Conservation (phyloP, 2,113 vertebrate species). For the crab-eating macaque (Macaca fascicularis) region DNA sequence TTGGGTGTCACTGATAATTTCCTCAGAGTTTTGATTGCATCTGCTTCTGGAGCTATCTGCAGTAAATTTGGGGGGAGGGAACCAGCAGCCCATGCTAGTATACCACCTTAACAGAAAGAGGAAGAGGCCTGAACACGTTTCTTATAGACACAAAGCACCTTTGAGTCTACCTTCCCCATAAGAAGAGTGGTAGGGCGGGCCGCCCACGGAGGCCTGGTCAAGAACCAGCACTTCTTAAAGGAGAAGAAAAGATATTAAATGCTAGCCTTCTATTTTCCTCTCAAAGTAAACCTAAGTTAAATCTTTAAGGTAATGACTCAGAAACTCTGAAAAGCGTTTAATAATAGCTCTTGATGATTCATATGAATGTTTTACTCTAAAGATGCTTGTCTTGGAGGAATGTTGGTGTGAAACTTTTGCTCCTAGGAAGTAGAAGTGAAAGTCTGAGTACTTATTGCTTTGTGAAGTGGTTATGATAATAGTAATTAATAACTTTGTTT, state of each 20-base stretch:
- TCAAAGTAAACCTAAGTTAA: slow-evolving; percentile 49
- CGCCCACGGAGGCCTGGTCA: background rate
- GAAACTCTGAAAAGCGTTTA: slow-evolving; percentile 31
- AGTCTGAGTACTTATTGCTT: background rate
- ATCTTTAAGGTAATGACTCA: slow-evolving; percentile 58
- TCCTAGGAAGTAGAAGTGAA: background rate
- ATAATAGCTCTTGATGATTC: slow-evolving; percentile 64
- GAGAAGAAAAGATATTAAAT: background rate
- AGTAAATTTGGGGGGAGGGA: background rate
- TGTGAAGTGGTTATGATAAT: slow-evolving; percentile 26
- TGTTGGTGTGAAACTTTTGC: slow-evolving; percentile 35
- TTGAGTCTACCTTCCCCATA: background rate
- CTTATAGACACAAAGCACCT: background rate
- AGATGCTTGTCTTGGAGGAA: slow-evolving; percentile 38
- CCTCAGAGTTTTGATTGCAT: background rate
- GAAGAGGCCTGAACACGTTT: background rate
- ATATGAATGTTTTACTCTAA: slow-evolving; percentile 43
- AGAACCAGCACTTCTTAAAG: background rate
- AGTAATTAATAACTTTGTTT: slow-evolving; percentile 58
- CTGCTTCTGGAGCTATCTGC: background rate
- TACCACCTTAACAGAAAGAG: background rate
- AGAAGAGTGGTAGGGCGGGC: background rate
- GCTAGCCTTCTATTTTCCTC: slow-evolving; percentile 23
- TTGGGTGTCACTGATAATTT: background rate
- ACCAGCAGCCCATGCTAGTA: no score